Evolutionary conservation across 2,113 vertebrate genomes (phyloP), one percentile per base, ranked within the genome.

Genomic region (Lycocorax pyrrhopterus): DNA sequence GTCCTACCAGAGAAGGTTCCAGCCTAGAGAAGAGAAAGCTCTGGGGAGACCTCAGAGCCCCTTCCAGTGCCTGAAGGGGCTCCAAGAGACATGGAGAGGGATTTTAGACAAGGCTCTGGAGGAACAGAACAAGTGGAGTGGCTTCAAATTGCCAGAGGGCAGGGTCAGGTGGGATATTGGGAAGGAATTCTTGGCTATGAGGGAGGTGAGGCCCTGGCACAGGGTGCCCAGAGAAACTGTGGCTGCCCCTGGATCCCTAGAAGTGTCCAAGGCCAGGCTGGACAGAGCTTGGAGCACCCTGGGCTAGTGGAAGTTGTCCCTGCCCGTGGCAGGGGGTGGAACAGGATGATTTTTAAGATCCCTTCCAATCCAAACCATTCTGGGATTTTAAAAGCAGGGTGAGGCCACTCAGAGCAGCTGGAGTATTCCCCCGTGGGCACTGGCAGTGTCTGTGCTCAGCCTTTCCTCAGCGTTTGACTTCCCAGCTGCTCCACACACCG

Each of bases 221-320:
- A 52, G 77, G 39, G 0, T 66, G 35, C 10, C 6, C 67, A 66
- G 67, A 51, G 60, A 1, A 67, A 46, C 52, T 74, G 44, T 59
- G 68, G 33, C 52, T 74, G 23, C 11, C 16, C 52, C 23, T 51
- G 79, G 15, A 37, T 37, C 44, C 37, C 44, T 73, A 77, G 44
- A 0, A 46, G 16, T 60, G 46, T 5, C 25, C 78, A 12, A 60
- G 20, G 13, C 13, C 23, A 22, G 16, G 16, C 0, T 82, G 53
- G 32, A 37, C 0, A 0, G 43, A 8, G 32, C 16, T 52, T 66
- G 51, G 46, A 82, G 69, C n/a, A 8, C 0, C 16, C n/a, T 53
- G 39, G 23, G 10, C 0, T 0, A 6, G 46, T 21, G 29, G n/a
- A 7, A 46, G 11, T 1, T 37, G 22, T 37, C 59, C 4, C 27